phyloP scores from a whole-genome alignment of 2,113 vertebrate genomes.

The Muscicapa adusta region DNA sequence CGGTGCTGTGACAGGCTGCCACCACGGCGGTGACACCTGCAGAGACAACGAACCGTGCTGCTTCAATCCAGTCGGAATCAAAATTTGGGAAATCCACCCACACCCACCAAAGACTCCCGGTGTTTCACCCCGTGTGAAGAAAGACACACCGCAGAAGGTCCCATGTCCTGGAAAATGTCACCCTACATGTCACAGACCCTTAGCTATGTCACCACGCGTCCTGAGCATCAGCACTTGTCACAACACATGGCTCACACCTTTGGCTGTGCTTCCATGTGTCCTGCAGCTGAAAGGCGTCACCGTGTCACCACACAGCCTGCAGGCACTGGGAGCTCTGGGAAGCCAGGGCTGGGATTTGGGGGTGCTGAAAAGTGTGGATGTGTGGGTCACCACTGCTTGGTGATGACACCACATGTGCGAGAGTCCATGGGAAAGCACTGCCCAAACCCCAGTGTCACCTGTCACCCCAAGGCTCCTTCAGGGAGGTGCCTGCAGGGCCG shows the following conservation, averaged over 20 bases:
- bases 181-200: fast-evolving
- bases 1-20: neutral
- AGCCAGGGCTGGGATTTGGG: neutral
- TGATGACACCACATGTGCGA: neutral
- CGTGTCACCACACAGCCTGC: neutral
- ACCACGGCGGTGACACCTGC: fast-evolving
- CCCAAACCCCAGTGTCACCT: neutral
- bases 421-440: neutral
- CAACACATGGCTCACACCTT: neutral
- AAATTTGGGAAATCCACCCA: neutral
- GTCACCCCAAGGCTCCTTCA: neutral
- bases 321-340: neutral
- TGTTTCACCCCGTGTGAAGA: too few species aligned
- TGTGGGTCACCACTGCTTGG: neutral
- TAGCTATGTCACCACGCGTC: neutral
- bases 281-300: neutral
- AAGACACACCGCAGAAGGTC: fast-evolving
- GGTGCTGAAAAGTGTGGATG: neutral
- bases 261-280: neutral
- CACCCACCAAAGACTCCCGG: fast-evolving
- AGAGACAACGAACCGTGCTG: fast-evolving
- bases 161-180: neutral
- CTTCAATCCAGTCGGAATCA: fast-evolving
- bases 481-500: fast-evolving
- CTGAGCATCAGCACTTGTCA: neutral